Base-by-base conservation (phyloP, 1,140 invertebrate species). In the Drosophila erecta region DNA sequence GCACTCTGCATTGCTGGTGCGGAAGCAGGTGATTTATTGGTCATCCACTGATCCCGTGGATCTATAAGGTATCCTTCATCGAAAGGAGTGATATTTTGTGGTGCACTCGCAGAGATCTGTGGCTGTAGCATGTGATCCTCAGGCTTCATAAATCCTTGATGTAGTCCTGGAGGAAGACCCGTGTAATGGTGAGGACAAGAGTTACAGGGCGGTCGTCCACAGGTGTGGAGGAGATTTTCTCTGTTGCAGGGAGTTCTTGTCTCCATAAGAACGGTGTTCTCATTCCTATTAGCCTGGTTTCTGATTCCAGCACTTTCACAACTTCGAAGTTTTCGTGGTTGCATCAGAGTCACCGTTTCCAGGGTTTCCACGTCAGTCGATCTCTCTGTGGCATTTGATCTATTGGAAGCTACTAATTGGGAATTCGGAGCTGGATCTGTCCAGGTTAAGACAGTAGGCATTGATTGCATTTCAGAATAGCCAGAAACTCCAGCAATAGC, bases 331-430 rank as follows among this genome's bases (percentile, higher is more conserved):
- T 8, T 40, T 7, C 71, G 58, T 2, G 56, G 54, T 27, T 65
- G 33, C 58, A 80, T 38, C 2, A 81, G 12, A 10, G 79, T 67
- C 0, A 55, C 27, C 0, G 53, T 44, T 7, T 74, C 33, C n/a
- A 37, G 11, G 6, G 35, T 38, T 44, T 43, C 44, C 20, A 17
- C 20, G n/a, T 40, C 46, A n/a, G 37, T 38, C 10, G 10, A 24
- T 24, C 24, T 24, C 4, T 24, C 24, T 0, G 7, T 20, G 17
- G 17, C 20, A n/a, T 56, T 50, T 12, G 22, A 35, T 1, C 2
- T 30, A 10, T 30, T 10, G 30, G 7, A 8, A 30, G 30, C 40
- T 14, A 2, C 20, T 24, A 3, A 14, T 6, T 12, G 20, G 1
- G 30, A 24, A 4, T 15, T 6, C 33, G 14, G 5, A 35, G 14